Evolutionary conservation across 2,113 vertebrate species (phyloP), one percentile per base, ranked within the genome.

Genomic region (Pan paniscus): DNA sequence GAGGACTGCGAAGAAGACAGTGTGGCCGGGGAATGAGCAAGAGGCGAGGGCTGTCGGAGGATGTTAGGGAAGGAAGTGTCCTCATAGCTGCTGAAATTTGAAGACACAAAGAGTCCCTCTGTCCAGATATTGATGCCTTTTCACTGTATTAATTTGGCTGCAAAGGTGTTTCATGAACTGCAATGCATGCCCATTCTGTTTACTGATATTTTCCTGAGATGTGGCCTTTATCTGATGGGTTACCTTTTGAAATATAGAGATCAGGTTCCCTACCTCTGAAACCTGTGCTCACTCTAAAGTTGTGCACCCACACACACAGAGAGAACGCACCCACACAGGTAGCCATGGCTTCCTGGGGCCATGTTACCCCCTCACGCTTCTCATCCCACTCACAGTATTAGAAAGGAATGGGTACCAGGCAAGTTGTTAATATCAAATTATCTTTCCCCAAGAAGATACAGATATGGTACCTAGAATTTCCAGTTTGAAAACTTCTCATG

Each of bases 251-350:
- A 25, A 30, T 32, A 35, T 32, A 68, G 13, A 76, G 25, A 13
- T 30, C 25, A 48, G 75, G 14, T 68, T 1, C 32, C 32, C 64
- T 35, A 35, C 17, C 2, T 35, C 64, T 68, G 64, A 68, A 68
- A 68, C 6, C 32, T 68, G 5, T 14, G 5, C 64, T 68, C 61
- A 64, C 1, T 1, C 61, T 64, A 64, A 57, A 68, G 64, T 14
- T 2, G 16, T 70, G 8, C 8, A 9, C 23, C 8, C 59, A 61
- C 59, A 61, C 59, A 61, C 59, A 25, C 59, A 61, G 6, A 25
- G 20, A 61, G 6, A 18, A n/a, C 11, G 3, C 17, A 20, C 8
- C 2, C 17, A n/a, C 0, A 18, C 68, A n/a, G 4, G 32, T 17
- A 70, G 64, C 35, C 3, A 1, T 70, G 38, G 2, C 1, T 5